These are phyloP conservation scores for Teinopalpus imperialis DNA, from an alignment of 2,888 invertebrate genomes.

Conservation along the genomic window DNA sequence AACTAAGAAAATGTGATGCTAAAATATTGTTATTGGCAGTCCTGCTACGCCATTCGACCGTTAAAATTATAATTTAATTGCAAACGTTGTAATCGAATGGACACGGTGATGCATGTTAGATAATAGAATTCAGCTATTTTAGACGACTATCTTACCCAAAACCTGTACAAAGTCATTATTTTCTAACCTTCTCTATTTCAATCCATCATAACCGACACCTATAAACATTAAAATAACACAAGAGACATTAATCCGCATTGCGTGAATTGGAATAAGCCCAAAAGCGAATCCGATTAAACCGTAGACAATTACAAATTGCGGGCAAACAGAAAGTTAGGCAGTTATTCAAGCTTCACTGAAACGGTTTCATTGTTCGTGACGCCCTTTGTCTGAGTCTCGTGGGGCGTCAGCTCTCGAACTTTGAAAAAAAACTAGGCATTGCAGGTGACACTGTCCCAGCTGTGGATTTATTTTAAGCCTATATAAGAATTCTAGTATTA, in stretches of 20 bases:
- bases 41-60: too few species aligned
- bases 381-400: conserved; percentile 15
- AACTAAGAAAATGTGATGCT: too few species aligned
- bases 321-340: conserved; percentile 24
- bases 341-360: conserved; percentile 23
- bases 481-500: too few species aligned
- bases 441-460: conserved; percentile 6
- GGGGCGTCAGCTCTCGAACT: conserved; percentile 9
- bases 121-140: too few species aligned
- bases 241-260: conserved; percentile 3
- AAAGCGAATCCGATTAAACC: conserved; percentile 25
- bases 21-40: too few species aligned
- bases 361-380: conserved; percentile 19
- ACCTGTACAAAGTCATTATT: too few species aligned
- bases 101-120: too few species aligned
- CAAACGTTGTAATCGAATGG: too few species aligned
- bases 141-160: too few species aligned
- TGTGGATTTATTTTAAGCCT: too few species aligned
- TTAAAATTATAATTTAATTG: too few species aligned
- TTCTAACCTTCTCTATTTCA: neutral
- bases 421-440: conserved; percentile 14
- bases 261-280: conserved; percentile 20
- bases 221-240: conserved; percentile 2
- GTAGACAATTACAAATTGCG: conserved; percentile 26
- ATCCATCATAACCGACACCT: neutral